These are phyloP conservation scores for Actias luna DNA, from an alignment of 2,888 invertebrate species.

Conservation along the genomic window DNA sequence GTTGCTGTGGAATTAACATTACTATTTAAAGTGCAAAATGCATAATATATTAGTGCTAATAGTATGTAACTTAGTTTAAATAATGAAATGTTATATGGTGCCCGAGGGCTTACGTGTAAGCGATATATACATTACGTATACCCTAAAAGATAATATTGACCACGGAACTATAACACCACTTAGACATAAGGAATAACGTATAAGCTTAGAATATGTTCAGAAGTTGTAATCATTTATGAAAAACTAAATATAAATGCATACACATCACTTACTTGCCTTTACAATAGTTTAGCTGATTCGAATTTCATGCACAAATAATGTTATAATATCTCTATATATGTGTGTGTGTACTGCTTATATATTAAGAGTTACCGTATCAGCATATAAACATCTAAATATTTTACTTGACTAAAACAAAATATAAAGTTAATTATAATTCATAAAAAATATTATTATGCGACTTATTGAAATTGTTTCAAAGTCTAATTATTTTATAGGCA, in stretches of 20 bases:
- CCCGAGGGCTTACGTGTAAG: conserved; percentile 49
- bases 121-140: conserved; percentile 34
- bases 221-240: conserved; percentile 43
- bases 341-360: conserved; percentile 34
- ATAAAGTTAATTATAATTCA: conserved; percentile 16
- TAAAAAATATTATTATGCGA: background rate
- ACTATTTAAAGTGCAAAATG: conserved; percentile 55
- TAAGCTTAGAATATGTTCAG: conserved; percentile 45
- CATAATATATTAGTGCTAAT: conserved; percentile 77
- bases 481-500: conserved; percentile 34
- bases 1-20: conserved; percentile 52
- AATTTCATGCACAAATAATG: conserved; percentile 68
- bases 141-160: conserved; percentile 51
- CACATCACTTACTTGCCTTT: conserved; percentile 78
- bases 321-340: too few species aligned
- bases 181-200: conserved; percentile 53
- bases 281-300: conserved; percentile 67
- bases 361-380: conserved; percentile 68
- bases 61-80: conserved; percentile 60
- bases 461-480: background rate
- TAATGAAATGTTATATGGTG: conserved; percentile 52
- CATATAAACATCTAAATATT: conserved; percentile 36
- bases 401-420: conserved; percentile 33
- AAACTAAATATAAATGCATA: conserved; percentile 55
- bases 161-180: conserved; percentile 68